Conservation (phyloP, 2,797 vertebrate species). For the Rachycentron canadum region DNA sequence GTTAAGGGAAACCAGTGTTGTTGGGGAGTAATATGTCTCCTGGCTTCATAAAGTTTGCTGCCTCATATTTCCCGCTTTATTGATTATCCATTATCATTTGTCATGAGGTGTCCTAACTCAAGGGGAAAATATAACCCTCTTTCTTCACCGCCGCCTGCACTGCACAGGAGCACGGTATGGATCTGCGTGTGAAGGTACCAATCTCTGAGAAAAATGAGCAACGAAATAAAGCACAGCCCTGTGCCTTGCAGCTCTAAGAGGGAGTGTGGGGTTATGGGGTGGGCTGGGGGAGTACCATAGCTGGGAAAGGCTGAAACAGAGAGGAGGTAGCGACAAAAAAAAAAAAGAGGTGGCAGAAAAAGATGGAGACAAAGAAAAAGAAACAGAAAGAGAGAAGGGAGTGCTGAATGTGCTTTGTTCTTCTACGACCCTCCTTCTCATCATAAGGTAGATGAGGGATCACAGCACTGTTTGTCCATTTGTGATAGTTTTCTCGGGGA, state of each 20-base stretch:
- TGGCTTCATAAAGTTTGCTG: constrained; percentile 99
- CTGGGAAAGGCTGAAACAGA: constrained; percentile 54
- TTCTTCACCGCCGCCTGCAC: constrained; percentile 88
- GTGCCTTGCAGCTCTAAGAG: constrained; percentile 93
- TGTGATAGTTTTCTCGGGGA: constrained; percentile 58
- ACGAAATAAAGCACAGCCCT: constrained; percentile 92
- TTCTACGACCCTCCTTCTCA: constrained; percentile 79
- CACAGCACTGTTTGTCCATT: constrained; percentile 76
- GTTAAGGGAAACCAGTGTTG: constrained; percentile 99
- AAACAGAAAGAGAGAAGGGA: constrained; percentile 50
- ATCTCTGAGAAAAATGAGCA: constrained; percentile 99
- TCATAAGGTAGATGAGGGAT: constrained; percentile 85
- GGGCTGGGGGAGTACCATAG: constrained; percentile 59
- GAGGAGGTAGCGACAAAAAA: constrained; percentile 34
- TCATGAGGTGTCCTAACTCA: constrained; percentile 99
- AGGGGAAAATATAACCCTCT: constrained; percentile 99
- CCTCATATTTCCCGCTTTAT: constrained; percentile 99
- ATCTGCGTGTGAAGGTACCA: constrained; percentile 97
- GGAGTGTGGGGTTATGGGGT: constrained; percentile 81
- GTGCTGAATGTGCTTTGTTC: constrained; percentile 92
- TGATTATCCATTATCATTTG: constrained; percentile 99
- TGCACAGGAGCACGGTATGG: constrained; percentile 93
- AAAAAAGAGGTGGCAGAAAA: constrained; percentile 34
- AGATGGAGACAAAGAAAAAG: constrained; percentile 60
- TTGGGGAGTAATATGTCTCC: constrained; percentile 99